Conservation (phyloP, 2,797 vertebrate genomes). For the Eidolon dupreanum region DNA sequence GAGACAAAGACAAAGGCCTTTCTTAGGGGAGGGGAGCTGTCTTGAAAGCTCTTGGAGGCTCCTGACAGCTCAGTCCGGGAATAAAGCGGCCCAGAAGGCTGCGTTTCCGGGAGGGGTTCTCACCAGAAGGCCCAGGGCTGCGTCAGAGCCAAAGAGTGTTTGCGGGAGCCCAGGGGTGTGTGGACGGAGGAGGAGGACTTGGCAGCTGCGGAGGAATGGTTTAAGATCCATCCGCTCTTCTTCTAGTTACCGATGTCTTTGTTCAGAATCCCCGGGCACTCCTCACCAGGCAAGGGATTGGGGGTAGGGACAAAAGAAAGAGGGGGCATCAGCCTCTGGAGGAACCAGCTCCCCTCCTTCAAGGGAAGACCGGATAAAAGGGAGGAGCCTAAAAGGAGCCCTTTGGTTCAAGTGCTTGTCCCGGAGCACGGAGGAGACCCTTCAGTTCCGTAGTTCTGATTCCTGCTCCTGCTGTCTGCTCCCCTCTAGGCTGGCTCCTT, state of each 20-base stretch:
- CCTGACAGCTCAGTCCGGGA: constrained; percentile 41
- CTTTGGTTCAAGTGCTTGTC: neutral
- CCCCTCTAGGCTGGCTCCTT: neutral
- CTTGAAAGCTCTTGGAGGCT: constrained; percentile 49
- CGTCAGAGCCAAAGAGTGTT: constrained; percentile 44
- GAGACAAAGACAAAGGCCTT: constrained; percentile 65
- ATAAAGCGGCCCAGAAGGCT: constrained; percentile 70
- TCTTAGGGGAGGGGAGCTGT: constrained; percentile 46
- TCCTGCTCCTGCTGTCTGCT: neutral
- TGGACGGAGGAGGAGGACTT: neutral
- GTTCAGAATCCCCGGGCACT: constrained; percentile 39
- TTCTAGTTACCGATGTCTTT: constrained; percentile 61
- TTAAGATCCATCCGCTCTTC: neutral
- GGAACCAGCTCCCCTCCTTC: neutral
- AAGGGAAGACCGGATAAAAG: neutral
- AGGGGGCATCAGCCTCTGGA: neutral
- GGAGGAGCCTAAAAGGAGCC: neutral
- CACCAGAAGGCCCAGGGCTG: constrained; percentile 70
- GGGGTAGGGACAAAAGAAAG: neutral
- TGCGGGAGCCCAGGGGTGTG: constrained; percentile 31
- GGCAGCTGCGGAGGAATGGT: constrained; percentile 8
- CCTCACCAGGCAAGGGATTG: neutral
- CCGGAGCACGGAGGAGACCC: neutral
- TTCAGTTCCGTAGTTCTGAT: neutral
- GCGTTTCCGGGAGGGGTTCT: constrained; percentile 49